Percentiles rank a stretch among this genome's conserved stretches.
These are phyloP conservation scores for Xenopus petersii DNA, from an alignment of 2,797 vertebrate species.

Conservation along the genomic window DNA sequence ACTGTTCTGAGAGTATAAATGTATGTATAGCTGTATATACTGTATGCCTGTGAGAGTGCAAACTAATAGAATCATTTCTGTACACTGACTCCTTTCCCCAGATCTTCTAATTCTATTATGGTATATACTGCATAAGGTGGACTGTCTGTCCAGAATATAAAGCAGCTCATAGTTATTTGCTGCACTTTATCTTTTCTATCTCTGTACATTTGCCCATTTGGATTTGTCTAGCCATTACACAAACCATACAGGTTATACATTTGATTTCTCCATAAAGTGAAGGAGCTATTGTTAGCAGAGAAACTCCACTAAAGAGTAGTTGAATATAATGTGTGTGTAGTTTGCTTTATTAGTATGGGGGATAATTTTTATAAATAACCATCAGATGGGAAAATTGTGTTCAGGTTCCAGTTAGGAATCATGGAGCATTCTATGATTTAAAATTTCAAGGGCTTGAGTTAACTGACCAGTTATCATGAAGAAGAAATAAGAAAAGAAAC, in stretches of 20 bases:
- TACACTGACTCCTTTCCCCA: slow-evolving; percentile 1
- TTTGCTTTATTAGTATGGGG: too few relatives aligned
- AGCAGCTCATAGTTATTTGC: neutral
- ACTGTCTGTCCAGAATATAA: neutral
- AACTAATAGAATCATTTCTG: slow-evolving; percentile 8
- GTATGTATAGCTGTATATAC: slow-evolving; percentile 23
- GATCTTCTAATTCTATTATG: slow-evolving; percentile 13
- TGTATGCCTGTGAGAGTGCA: neutral
- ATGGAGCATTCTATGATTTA: too few relatives aligned
- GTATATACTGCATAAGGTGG: neutral
- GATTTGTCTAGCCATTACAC: neutral
- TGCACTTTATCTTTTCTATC: neutral
- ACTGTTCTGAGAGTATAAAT: slow-evolving; percentile 13
- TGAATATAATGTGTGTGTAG: too few relatives aligned
- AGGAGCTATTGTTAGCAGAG: too few relatives aligned
- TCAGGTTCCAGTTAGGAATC: too few relatives aligned
- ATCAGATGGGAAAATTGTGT: too few relatives aligned
- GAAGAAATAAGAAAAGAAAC: too few relatives aligned
- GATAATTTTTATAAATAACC: too few relatives aligned
- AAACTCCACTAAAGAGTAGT: too few relatives aligned
- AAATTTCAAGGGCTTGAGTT: too few relatives aligned
- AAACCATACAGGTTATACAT: neutral
- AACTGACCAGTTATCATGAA: too few relatives aligned
- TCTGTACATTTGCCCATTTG: neutral
- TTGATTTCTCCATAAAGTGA: too few relatives aligned